Evolutionary conservation across 1,140 invertebrate genomes (phyloP).

Genomic region (Propsilocerus akamusi): DNA sequence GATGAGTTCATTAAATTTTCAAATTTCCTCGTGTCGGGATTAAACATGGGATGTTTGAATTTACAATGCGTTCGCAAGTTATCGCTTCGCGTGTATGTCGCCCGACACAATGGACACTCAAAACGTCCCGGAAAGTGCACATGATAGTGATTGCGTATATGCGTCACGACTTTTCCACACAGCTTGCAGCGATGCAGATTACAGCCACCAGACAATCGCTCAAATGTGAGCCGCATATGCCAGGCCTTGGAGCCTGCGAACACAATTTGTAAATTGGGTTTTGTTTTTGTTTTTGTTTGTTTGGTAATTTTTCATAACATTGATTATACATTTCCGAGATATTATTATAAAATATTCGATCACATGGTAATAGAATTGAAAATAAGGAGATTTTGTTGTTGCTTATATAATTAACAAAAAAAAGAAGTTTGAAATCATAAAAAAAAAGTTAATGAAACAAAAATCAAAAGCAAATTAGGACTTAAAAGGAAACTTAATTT

Average conservation of each 20-base stretch:
- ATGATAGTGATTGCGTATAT: conserved; percentile 80
- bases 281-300: neutral
- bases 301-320: no score
- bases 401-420: no score
- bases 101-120: conserved; percentile 69
- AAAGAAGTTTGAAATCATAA: no score
- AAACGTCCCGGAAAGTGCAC: conserved; percentile 75
- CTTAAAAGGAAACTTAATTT: no score
- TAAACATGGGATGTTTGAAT: conserved; percentile 66
- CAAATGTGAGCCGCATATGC: conserved; percentile 80
- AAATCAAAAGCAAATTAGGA: no score
- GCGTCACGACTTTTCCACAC: conserved; percentile 78
- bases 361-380: no score
- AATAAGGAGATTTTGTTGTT: no score
- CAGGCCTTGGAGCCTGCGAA: conserved; percentile 78
- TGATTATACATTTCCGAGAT: no score
- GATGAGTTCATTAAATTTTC: conserved; percentile 38
- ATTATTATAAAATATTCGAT: no score
- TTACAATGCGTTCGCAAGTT: conserved; percentile 75
- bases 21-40: conserved; percentile 64
- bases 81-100: conserved; percentile 72
- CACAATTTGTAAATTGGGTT: conserved; percentile 19
- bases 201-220: conserved; percentile 68
- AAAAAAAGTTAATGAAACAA: no score
- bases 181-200: conserved; percentile 79